These are phyloP conservation scores for Craseonycteris thonglongyai DNA, from an alignment of 2,113 vertebrate species.

Conservation along the genomic window DNA sequence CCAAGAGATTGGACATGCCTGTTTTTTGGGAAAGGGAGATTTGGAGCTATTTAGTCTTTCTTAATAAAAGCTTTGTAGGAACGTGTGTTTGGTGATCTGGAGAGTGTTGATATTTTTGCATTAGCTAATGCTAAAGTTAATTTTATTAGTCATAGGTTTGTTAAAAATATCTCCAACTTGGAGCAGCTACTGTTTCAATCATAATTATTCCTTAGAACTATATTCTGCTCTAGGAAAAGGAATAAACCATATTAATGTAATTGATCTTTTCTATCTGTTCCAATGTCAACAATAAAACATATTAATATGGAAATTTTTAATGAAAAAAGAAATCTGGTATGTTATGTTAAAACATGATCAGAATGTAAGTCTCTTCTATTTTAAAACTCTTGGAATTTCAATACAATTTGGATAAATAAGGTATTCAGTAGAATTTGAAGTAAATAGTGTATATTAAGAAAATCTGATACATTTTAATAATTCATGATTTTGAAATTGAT, in stretches of 20 bases:
- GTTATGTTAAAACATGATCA: not conserved
- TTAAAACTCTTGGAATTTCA: not conserved
- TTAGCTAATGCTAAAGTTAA: slow-evolving; percentile 6
- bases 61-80: not conserved
- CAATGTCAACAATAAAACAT: not conserved
- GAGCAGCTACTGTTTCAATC: not conserved
- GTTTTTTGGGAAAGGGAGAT: not conserved
- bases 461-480: slow-evolving; percentile 23
- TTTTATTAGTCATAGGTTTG: not conserved
- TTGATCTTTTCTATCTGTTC: not conserved
- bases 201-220: not conserved
- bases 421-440: too few species aligned
- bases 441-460: not conserved
- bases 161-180: not conserved
- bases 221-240: not conserved
- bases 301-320: not conserved
- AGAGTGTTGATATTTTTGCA: slow-evolving; percentile 1
- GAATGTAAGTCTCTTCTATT: not conserved
- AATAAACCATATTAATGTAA: not conserved
- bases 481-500: slow-evolving; percentile 26
- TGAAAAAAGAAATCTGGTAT: not conserved
- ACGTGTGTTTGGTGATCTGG: not conserved
- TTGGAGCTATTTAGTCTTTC: not conserved
- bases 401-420: too few species aligned
- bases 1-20: too few species aligned